These are phyloP conservation scores for Piezodorus guildinii DNA, from an alignment of 1,140 invertebrate species.

Conservation along the genomic window DNA sequence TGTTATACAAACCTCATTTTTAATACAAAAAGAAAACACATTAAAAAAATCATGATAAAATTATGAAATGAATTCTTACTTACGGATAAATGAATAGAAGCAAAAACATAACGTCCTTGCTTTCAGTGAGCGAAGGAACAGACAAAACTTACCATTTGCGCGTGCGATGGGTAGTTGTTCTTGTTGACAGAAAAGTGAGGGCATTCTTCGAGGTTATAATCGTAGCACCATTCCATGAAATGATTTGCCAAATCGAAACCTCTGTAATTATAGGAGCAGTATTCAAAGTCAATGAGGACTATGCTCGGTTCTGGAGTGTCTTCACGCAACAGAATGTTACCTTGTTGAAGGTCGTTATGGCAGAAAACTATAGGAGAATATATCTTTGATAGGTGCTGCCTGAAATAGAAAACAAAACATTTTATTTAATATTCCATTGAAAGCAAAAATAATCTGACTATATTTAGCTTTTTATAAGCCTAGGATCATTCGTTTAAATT, in stretches of 20 bases:
- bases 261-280: slow-evolving; percentile 85
- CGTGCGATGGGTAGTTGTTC: slow-evolving; percentile 53
- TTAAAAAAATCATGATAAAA: too few species aligned
- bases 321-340: slow-evolving; percentile 42
- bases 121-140: not conserved
- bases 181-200: slow-evolving; percentile 65
- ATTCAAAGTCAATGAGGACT: slow-evolving; percentile 85
- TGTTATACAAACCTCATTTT: too few species aligned
- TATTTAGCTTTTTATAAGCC: too few species aligned
- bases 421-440: too few species aligned
- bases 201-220: slow-evolving; percentile 65
- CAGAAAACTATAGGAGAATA: slow-evolving; percentile 86
- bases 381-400: slow-evolving; percentile 36
- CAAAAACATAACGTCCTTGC: too few species aligned
- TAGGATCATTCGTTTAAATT: too few species aligned
- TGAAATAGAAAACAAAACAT: slow-evolving; percentile 25
- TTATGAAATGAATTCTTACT: too few species aligned
- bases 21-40: too few species aligned
- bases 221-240: slow-evolving; percentile 88
- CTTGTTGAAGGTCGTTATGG: slow-evolving; percentile 96
- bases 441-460: too few species aligned
- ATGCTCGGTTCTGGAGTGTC: slow-evolving; percentile 32
- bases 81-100: too few species aligned
- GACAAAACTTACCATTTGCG: slow-evolving; percentile 57
- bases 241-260: slow-evolving; percentile 95